Conservation (phyloP, 1,140 invertebrate species). For the Caenorhabditis tropicalis region DNA sequence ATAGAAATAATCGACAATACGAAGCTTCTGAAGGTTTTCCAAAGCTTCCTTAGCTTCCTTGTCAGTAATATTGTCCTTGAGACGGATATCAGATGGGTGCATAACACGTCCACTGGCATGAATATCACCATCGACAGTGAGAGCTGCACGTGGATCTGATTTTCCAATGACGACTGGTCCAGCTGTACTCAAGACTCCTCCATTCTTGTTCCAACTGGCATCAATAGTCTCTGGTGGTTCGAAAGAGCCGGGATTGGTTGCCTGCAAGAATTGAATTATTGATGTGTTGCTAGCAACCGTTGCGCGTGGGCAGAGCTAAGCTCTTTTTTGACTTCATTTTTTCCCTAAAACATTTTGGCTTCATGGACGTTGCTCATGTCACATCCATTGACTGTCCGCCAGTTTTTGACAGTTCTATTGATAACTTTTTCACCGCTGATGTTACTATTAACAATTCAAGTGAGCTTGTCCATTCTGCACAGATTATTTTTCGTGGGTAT, state of each 20-base stretch:
- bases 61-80: conserved; percentile 85
- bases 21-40: conserved; percentile 84
- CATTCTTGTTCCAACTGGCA: conserved; percentile 85
- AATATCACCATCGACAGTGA: conserved; percentile 55
- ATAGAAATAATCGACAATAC: conserved; percentile 91
- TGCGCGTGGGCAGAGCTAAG: not conserved
- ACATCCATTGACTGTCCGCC: conserved; percentile 4
- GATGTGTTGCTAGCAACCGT: conserved; percentile 42
- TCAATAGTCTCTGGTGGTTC: conserved; percentile 85
- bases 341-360: not conserved
- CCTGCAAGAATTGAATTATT: conserved; percentile 76
- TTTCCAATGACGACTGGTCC: conserved; percentile 88
- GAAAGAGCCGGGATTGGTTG: conserved; percentile 97
- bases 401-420: conserved; percentile 45
- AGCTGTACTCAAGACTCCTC: conserved; percentile 84
- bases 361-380: not conserved
- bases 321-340: not conserved
- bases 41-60: conserved; percentile 86
- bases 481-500: conserved; percentile 53
- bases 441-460: conserved; percentile 46
- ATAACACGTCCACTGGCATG: conserved; percentile 25
- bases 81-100: conserved; percentile 79
- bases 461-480: conserved; percentile 43
- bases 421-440: conserved; percentile 53
- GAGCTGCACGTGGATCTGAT: conserved; percentile 36